Conservation (phyloP, 2,113 vertebrate species). For the Limanda limanda region DNA sequence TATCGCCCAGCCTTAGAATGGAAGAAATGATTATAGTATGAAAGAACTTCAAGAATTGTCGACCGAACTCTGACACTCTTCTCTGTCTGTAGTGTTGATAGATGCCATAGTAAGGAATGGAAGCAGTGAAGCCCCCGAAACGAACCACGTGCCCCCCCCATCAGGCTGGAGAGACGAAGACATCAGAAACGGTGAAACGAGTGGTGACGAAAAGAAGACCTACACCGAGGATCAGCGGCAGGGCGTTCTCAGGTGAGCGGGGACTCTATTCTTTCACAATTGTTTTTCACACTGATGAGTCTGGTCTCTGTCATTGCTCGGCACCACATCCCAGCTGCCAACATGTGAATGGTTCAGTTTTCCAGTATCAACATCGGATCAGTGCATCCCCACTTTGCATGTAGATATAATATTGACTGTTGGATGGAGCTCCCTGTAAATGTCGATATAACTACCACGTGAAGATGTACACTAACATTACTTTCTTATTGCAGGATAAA, state of each 20-base stretch:
- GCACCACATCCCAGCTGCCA: neutral
- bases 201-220: conserved; percentile 80
- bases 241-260: conserved; percentile 88
- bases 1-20: no score
- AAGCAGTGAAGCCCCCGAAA: conserved; percentile 72
- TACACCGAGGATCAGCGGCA: conserved; percentile 92
- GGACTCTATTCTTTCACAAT: neutral
- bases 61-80: conserved; percentile 15
- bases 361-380: neutral
- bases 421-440: neutral
- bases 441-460: neutral
- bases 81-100: conserved; percentile 85
- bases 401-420: neutral
- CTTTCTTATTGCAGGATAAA: conserved; percentile 86
- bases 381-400: neutral
- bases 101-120: conserved; percentile 88
- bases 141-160: conserved; percentile 78
- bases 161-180: conserved; percentile 83
- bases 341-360: neutral
- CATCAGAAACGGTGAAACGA: conserved; percentile 39
- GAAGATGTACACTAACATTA: neutral
- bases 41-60: neutral
- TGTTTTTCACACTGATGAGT: neutral
- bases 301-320: neutral
- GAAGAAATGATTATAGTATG: no score